phyloP scores from a whole-genome alignment of 2,797 vertebrate species.

The Hipposideros larvatus region DNA sequence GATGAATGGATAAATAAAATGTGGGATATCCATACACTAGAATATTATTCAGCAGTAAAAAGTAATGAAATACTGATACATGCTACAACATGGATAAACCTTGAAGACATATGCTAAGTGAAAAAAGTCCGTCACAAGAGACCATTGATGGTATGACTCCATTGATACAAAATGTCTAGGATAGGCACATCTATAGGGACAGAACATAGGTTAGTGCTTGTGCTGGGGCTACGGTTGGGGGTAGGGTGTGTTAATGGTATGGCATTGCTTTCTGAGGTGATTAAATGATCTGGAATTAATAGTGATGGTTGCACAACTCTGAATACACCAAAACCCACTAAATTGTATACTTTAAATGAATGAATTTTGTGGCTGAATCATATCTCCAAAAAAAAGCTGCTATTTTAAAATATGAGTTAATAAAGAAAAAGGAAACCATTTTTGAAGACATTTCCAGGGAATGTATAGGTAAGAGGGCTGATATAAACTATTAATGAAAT shows the following conservation, averaged over 20 bases:
- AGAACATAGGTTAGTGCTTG: not conserved
- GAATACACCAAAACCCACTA: not conserved
- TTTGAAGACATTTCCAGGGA: not conserved
- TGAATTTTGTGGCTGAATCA: not conserved
- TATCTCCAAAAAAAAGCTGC: not conserved
- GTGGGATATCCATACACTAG: not conserved
- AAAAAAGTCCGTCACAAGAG: not conserved
- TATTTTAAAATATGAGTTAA: not conserved
- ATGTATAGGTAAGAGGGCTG: not conserved
- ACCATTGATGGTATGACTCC: not conserved
- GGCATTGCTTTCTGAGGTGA: not conserved
- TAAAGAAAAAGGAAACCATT: not conserved
- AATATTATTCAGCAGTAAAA: slow-evolving; percentile 32
- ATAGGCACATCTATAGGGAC: not conserved
- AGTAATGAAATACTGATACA: not conserved
- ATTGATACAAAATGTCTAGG: not conserved
- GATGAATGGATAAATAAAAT: not conserved
- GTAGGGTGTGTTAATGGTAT: not conserved
- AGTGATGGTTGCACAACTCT: not conserved
- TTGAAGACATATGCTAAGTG: not conserved
- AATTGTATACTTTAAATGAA: not conserved
- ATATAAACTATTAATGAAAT: not conserved
- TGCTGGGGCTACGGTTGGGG: too few relatives aligned
- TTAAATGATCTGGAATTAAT: slow-evolving; percentile 24
- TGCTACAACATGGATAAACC: not conserved